Evolutionary conservation across 2,797 vertebrate genomes (phyloP), one percentile per base, ranked within the genome.

Genomic region (Gila robusta): DNA sequence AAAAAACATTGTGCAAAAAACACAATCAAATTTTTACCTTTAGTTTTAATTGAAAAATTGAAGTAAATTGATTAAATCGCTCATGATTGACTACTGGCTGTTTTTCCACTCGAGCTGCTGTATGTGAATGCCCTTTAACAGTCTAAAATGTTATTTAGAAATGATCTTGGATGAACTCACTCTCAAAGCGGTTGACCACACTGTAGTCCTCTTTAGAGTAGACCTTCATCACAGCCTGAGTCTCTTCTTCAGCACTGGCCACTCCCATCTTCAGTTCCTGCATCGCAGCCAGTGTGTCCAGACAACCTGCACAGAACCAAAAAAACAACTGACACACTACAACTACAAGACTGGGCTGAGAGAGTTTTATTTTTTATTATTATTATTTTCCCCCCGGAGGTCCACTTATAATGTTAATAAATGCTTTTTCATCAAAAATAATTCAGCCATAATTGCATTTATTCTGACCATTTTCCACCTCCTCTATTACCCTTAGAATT

Each of bases 131-230:
- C 23, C 28, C 7, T 7, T 67, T 47, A 47, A 72, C n/a, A 72
- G 71, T 73, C 28, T 32, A 19, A 52, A 35, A 21, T 1, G 23
- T 2, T 23, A 23, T 76, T 54, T 76, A 49, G 28, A 35, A 32
- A 23, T 37, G 86, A 88, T 89, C 83, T 4, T 11, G 2, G 56
- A n/a, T 52, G 17, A 77, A 92, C 97, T 91, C 95, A 99, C 98
- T 99, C 96, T 99, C 98, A 96, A 99, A 99, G 91, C 98, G 96
- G 94, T 99, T 99, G 85, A 99, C 98, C 87, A 99, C 95, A 72
- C 97, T 99, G 88, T 99, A 99, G 93, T 99, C 98, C 92, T 99
- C 98, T 92, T 99, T 99, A 86, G 98, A 99, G 92, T 99, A 99
- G 87, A 99, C 98, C 91, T 99, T 99, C 97, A 99, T 97, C 89